Base-by-base conservation (phyloP, 2,797 vertebrate species). In the Sebastes taczanowskii region DNA sequence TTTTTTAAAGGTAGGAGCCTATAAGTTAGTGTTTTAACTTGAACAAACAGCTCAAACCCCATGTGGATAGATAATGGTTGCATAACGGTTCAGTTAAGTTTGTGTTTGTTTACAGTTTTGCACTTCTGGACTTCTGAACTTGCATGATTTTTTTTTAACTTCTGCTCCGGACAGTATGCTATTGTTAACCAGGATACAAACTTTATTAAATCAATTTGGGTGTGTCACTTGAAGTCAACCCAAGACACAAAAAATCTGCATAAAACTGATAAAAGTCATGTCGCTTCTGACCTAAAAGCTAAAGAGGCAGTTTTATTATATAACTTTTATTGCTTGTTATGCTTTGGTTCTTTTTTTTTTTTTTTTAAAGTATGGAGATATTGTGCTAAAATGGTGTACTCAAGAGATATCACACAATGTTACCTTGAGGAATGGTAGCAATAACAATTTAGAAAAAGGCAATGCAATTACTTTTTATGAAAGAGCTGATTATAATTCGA, bases 1-100 rank as follows among this genome's bases (percentile, higher is more conserved):
- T 49, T 84, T 60, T 60, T 84, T 34, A 86, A 88, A 94, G 94
- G 92, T 94, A 92, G 55, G 91, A 90, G 68, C 34, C 11, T 35
- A 5, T 14, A 25, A 11, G 3, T 52, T 7, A 23, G 55, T 32
- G 59, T 61, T 30, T 58, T 29, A 29, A 69, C 42, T 59, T 67
- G 62, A 77, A 14, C n/a, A 58, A 22, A 73, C 27, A 11, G 32
- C 4, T 65, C 73, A 76, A 74, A 78, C 32, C 46, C 14, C 87
- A 80, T 66, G 82, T 79, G 80, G 83, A 79, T 11, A 46, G 63
- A 32, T 9, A 38, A 18, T 20, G 71, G 63, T 81, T 89, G 71
- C 84, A 86, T 86, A 89, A 92, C 77, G 76, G 81, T 69, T 35
- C 71, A 65, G 13, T 64, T 46, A 38, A 38, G 68, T 83, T 81